Conservation (phyloP, 2,113 vertebrate genomes). For the Brachyhypopomus gauderio region DNA sequence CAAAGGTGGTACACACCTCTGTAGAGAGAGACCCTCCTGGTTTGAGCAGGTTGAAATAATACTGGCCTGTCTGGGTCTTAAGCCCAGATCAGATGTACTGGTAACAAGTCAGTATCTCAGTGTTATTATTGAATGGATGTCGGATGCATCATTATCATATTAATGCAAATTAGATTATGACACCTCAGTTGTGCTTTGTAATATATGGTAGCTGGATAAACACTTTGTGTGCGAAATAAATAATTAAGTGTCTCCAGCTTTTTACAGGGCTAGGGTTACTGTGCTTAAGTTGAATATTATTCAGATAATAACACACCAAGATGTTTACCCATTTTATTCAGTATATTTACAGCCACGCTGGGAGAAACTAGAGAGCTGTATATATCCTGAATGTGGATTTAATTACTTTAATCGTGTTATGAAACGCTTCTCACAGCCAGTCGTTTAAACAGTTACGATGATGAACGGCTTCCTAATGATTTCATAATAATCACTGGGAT, state of each 20-base stretch:
- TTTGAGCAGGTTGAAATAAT: neutral
- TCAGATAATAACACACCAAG: too few relatives aligned
- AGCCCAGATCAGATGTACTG: conserved; percentile 17
- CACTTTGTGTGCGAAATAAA: neutral
- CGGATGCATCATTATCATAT: conserved; percentile 12
- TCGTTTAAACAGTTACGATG: too few relatives aligned
- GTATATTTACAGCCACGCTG: too few relatives aligned
- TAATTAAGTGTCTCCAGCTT: too few relatives aligned
- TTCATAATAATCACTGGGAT: neutral
- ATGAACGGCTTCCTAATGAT: neutral
- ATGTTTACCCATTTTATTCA: too few relatives aligned
- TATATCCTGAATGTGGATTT: too few relatives aligned
- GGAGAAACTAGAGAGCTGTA: too few relatives aligned
- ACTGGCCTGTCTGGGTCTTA: conserved; percentile 15
- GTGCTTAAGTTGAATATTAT: too few relatives aligned
- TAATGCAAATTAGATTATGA: conserved; percentile 16
- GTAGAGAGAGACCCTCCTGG: too few relatives aligned
- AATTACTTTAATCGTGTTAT: too few relatives aligned
- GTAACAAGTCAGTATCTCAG: conserved; percentile 28
- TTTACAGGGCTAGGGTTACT: too few relatives aligned
- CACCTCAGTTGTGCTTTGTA: neutral
- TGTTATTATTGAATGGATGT: neutral
- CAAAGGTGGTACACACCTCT: neutral
- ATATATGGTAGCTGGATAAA: neutral
- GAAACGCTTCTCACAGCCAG: too few relatives aligned